A percentile compares a stretch with the other conserved stretches of the same genome.
Conservation (phyloP, 2,113 vertebrate genomes). For the Coptodon rendalli region DNA sequence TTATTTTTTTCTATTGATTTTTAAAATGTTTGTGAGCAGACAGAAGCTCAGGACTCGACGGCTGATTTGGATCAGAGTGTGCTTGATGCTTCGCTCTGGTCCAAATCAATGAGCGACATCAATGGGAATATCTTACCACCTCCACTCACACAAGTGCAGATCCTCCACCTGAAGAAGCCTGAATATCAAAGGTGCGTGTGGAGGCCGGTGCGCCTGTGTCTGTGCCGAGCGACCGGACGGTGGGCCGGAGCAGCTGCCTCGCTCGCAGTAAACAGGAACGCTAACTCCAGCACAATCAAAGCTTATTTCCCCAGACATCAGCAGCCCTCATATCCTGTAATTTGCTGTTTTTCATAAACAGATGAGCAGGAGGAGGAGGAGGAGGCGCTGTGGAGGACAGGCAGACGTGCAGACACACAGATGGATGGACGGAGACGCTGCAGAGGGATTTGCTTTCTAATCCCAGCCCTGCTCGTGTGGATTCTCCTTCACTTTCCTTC, state of each 20-base stretch:
- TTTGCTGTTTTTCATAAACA: conserved; percentile 43
- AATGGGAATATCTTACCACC: neutral
- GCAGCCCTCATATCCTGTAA: conserved; percentile 10
- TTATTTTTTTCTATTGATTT: neutral
- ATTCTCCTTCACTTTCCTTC: conserved; percentile 1
- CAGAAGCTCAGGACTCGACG: neutral
- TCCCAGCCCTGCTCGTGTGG: neutral
- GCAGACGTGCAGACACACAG: neutral
- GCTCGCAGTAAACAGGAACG: neutral
- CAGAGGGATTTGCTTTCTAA: conserved; percentile 12
- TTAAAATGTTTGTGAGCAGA: neutral
- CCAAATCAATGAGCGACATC: neutral
- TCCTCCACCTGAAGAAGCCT: neutral
- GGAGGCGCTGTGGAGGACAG: neutral
- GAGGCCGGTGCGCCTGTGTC: neutral
- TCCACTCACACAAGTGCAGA: neutral
- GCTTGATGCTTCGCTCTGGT: neutral
- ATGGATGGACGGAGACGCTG: neutral
- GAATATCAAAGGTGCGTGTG: neutral
- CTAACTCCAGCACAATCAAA: conserved; percentile 16
- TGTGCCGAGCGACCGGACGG: neutral
- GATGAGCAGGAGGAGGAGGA: neutral
- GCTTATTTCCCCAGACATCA: conserved; percentile 39
- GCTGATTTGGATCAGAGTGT: neutral
- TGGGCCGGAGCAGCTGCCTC: neutral